A percentile compares a stretch with the other conserved stretches of the same genome.
Evolutionary conservation across 2,113 vertebrate genomes (phyloP).

Genomic region (Indicator maculatus): DNA sequence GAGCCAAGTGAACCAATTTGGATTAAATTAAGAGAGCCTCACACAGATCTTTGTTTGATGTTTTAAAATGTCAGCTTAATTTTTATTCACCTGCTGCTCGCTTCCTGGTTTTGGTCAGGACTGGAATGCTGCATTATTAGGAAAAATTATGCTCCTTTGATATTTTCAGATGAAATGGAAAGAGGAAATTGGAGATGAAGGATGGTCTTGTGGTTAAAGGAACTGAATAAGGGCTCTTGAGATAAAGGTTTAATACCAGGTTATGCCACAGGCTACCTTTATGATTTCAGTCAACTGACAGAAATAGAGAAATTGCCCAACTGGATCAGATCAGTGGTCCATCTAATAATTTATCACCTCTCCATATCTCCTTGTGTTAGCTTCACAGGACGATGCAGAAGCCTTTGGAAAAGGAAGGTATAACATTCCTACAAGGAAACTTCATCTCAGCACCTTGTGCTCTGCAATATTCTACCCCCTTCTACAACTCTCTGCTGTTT

Average conservation of each 20-base stretch:
- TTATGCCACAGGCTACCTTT: conserved; percentile 36
- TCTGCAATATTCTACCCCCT: neutral
- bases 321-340: conserved; percentile 10
- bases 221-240: conserved; percentile 15
- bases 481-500: neutral
- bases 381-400: neutral
- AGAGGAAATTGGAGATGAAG: conserved; percentile 56
- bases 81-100: conserved; percentile 59
- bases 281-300: conserved; percentile 15
- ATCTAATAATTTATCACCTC: conserved; percentile 8
- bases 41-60: conserved; percentile 55
- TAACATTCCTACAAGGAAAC: neutral
- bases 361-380: neutral
- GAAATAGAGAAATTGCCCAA: conserved; percentile 2
- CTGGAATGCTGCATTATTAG: conserved; percentile 41
- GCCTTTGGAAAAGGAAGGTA: neutral
- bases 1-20: conserved; percentile 28
- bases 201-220: conserved; percentile 43
- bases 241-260: conserved; percentile 47
- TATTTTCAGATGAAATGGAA: conserved; percentile 60
- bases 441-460: neutral
- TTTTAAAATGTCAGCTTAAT: conserved; percentile 55
- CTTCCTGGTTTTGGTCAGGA: conserved; percentile 51
- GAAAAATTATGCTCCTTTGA: conserved; percentile 56
- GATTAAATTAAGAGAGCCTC: conserved; percentile 50